phyloP scores from a whole-genome alignment of 2,888 invertebrate species.

The Drosophila pseudotakahashii region DNA sequence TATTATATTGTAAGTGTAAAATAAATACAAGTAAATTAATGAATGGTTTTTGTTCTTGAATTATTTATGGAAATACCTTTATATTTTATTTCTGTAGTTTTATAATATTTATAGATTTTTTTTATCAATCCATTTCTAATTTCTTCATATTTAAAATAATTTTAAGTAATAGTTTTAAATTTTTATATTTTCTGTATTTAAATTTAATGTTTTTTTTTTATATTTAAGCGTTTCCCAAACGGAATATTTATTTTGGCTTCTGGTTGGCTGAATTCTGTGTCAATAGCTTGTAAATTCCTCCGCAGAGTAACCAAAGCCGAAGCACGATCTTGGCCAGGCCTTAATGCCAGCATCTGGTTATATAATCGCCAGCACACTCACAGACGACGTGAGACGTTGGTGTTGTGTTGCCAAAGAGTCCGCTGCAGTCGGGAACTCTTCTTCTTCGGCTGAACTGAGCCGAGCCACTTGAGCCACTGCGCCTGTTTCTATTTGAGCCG shows the following conservation, averaged over 20 bases:
- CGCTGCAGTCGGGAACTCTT: constrained; percentile 58
- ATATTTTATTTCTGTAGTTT: too few relatives aligned
- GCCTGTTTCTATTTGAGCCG: constrained; percentile 64
- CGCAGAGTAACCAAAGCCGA: constrained; percentile 26
- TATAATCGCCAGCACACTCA: constrained; percentile 57
- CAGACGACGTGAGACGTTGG: constrained; percentile 32
- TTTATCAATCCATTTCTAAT: too few relatives aligned
- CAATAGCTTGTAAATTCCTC: constrained; percentile 37
- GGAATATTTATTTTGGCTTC: constrained; percentile 6
- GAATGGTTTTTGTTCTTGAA: too few relatives aligned
- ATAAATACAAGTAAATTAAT: too few relatives aligned
- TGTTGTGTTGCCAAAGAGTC: constrained; percentile 68
- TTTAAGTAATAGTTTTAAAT: too few relatives aligned
- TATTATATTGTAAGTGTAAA: neutral
- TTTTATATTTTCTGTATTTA: neutral
- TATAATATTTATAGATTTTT: too few relatives aligned
- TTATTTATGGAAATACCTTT: too few relatives aligned
- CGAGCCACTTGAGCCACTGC: constrained; percentile 37
- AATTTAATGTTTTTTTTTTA: neutral
- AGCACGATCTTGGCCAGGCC: constrained; percentile 42
- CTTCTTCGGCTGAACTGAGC: constrained; percentile 39
- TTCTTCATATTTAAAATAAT: too few relatives aligned
- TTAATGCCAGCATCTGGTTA: constrained; percentile 62
- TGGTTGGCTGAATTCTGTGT: constrained; percentile 32
- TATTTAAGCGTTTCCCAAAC: neutral